Base-by-base conservation (phyloP, 2,113 vertebrate genomes). In the Protobothrops flavoviridis region DNA sequence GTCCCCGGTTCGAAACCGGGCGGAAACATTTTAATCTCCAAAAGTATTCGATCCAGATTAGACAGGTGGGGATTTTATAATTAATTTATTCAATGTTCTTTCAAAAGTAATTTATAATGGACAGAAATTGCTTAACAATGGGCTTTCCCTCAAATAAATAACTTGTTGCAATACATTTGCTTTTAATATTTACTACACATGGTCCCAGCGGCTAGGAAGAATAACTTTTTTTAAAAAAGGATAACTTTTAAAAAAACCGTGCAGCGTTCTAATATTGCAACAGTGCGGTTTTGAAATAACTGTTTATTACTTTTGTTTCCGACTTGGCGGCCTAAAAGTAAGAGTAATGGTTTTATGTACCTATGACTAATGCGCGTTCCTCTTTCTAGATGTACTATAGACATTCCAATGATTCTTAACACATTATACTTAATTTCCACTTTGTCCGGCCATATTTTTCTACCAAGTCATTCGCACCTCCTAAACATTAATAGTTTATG, bases 1-100 rank as follows among this genome's bases (percentile, higher is more conserved):
- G 95, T 95, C 95, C 95, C 94, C 94, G 95, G 94, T 95, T 94
- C 94, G 94, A 95, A 93, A 95, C 95, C 95, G 95, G 95, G 95
- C 94, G 93, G 94, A 94, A 95, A 95, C 95, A 94, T 81, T 81
- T 81, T 81, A 1, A 9, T 55, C 3, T 43, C 74, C 33, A 43
- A 21, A 81, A 20, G 4, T 56, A 20, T 4, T 5, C 5, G 55
- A 20, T 56, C 55, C 20, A 56, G 0, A 56, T 56, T 17, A 56
- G 8, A 48, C 13, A 29, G 12, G 9, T 48, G 43, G 3, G 6
- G 21, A 45, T 45, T 43, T 0, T 39, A 48, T 86, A 2, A 45
- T 86, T 20, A 39, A 39, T 2, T 21, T 81, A 3, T 81, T 81
- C 57, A 20, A 17, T 48, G n/a, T 11, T 43, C 11, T 33, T 89